Percentiles rank a stretch among this genome's conserved stretches.
These are phyloP conservation scores for Diogma glabrata DNA, from an alignment of 2,888 invertebrate genomes.

Conservation along the genomic window DNA sequence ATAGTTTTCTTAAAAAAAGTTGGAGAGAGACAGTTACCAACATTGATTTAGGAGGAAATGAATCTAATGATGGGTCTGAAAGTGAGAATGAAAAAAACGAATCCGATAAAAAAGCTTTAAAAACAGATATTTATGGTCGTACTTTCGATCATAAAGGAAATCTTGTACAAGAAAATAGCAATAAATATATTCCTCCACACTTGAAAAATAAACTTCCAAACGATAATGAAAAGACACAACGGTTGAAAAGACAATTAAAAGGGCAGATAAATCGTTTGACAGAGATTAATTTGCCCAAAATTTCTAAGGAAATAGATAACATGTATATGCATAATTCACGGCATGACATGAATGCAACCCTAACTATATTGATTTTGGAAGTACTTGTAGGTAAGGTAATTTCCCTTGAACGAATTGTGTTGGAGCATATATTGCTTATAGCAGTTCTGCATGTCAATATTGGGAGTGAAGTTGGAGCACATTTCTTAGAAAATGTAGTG, in stretches of 20 bases:
- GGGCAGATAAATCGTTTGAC: conserved; percentile 76
- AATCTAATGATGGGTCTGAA: neutral
- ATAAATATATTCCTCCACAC: conserved; percentile 76
- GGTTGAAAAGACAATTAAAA: conserved; percentile 70
- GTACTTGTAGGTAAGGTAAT: conserved; percentile 49
- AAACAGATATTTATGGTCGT: conserved; percentile 80
- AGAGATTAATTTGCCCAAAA: conserved; percentile 78
- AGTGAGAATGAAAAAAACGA: neutral
- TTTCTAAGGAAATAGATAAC: conserved; percentile 64
- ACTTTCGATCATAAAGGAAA: conserved; percentile 70
- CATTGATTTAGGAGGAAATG: neutral
- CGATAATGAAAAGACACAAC: conserved; percentile 31
- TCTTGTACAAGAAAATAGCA: conserved; percentile 41
- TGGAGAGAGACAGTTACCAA: neutral
- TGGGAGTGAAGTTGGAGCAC: conserved; percentile 78
- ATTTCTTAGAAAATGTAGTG: conserved; percentile 66
- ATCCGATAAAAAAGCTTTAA: neutral
- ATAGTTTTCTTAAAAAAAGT: conserved; percentile 5
- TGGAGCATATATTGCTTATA: conserved; percentile 75
- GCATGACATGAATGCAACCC: conserved; percentile 67
- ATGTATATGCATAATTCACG: conserved; percentile 69
- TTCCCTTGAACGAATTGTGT: conserved; percentile 62
- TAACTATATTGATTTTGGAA: conserved; percentile 58
- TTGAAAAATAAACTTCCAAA: conserved; percentile 45
- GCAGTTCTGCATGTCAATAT: conserved; percentile 80